Conservation (phyloP, 2,888 invertebrate species). For the Halocaridina rubra region DNA sequence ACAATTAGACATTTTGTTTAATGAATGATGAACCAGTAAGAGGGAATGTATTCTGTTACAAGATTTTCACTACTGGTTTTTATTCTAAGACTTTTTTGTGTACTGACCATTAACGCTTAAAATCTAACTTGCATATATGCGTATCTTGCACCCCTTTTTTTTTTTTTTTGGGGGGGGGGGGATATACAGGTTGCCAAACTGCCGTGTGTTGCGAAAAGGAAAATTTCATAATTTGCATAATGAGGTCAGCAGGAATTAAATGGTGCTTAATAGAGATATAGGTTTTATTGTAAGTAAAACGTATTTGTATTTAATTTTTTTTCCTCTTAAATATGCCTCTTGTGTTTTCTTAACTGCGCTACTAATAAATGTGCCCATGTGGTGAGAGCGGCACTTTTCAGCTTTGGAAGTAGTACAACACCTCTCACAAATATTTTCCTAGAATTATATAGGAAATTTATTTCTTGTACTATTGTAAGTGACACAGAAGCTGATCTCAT, state of each 20-base stretch:
- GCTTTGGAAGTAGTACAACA: slow-evolving; percentile 2
- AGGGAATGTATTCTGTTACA: background rate
- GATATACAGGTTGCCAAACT: slow-evolving; percentile 56
- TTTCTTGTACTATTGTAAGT: slow-evolving; percentile 17
- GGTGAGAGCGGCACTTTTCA: slow-evolving; percentile 15
- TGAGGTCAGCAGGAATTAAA: slow-evolving; percentile 46
- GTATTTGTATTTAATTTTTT: slow-evolving; percentile 44
- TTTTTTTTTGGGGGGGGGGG: no score
- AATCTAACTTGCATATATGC: slow-evolving; percentile 47
- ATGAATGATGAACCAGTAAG: no score
- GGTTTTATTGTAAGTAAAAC: slow-evolving; percentile 48
- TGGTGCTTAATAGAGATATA: slow-evolving; percentile 60
- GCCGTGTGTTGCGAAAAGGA: slow-evolving; percentile 30
- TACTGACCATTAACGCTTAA: slow-evolving; percentile 56
- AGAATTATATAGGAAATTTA: background rate
- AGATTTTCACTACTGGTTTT: slow-evolving; percentile 35
- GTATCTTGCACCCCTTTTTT: slow-evolving; percentile 41
- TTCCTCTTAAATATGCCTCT: slow-evolving; percentile 33
- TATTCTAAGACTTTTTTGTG: slow-evolving; percentile 48
- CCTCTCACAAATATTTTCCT: background rate
- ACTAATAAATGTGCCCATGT: slow-evolving; percentile 19
- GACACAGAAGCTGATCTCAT: background rate
- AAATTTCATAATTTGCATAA: slow-evolving; percentile 41
- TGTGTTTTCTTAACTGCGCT: slow-evolving; percentile 37
- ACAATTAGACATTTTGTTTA: no score